Percentiles rank a stretch among this genome's conserved stretches.
phyloP scores from a whole-genome alignment of 2,888 invertebrate genomes.

The Orchesellides sinensis region DNA sequence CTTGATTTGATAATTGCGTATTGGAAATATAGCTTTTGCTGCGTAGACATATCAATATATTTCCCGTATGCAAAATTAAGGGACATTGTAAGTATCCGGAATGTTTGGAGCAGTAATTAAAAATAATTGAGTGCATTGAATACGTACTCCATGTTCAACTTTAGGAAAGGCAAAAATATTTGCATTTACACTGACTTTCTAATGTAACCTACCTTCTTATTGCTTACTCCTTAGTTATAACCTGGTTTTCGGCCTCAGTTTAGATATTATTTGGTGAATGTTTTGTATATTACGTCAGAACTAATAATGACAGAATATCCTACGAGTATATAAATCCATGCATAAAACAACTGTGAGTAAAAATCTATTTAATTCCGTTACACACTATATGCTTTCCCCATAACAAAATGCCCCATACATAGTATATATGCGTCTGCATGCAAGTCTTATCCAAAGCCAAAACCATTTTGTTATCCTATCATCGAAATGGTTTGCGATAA shows the following conservation, averaged over 20 bases:
- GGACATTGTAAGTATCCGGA: neutral
- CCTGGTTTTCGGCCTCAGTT: too few species aligned
- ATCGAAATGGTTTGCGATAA: constrained; percentile 22
- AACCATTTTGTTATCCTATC: neutral
- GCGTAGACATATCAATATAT: neutral
- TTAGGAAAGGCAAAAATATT: neutral
- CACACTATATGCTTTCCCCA: too few species aligned
- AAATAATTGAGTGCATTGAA: constrained; percentile 6
- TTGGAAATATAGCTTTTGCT: neutral
- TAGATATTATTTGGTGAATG: neutral
- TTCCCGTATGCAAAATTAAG: neutral
- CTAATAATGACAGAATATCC: too few species aligned
- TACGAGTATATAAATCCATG: neutral
- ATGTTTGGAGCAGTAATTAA: neutral
- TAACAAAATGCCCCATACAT: too few species aligned
- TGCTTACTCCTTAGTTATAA: neutral
- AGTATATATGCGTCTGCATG: too few species aligned
- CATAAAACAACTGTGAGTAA: neutral
- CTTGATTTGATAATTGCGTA: too few species aligned
- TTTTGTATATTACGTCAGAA: too few species aligned
- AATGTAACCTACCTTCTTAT: neutral
- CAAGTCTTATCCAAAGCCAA: neutral
- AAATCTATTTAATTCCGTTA: too few species aligned
- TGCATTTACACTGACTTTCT: neutral
- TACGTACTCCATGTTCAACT: neutral